Conservation (phyloP, 2,113 vertebrate species). For the Pantherophis guttatus region DNA sequence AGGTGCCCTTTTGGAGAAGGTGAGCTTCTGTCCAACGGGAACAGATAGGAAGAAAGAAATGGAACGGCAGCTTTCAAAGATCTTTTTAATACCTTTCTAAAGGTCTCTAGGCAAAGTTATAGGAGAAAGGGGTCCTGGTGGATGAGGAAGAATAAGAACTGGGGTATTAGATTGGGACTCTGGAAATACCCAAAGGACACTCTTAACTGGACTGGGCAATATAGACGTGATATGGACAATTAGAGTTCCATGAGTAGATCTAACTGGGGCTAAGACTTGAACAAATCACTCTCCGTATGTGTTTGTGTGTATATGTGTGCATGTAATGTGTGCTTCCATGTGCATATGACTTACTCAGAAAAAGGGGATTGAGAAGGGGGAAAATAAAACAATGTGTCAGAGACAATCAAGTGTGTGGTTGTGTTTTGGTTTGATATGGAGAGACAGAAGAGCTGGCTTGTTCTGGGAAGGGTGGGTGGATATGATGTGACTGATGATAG, state of each 20-base stretch:
- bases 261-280: not conserved
- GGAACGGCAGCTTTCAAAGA: not conserved
- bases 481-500: not conserved
- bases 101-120: not conserved
- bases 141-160: not conserved
- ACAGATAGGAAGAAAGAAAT: not conserved
- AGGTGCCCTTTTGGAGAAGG: conserved; percentile 13
- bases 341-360: not conserved
- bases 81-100: not conserved
- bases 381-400: not conserved
- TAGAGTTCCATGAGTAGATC: not conserved
- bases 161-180: not conserved
- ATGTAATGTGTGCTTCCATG: not conserved
- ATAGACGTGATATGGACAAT: not conserved
- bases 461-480: not conserved
- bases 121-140: not conserved
- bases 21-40: conserved; percentile 14
- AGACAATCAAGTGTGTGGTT: not conserved
- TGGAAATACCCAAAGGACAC: not conserved
- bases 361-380: not conserved
- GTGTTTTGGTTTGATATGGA: conserved; percentile 3
- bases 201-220: not conserved
- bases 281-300: not conserved
- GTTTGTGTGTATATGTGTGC: not conserved
- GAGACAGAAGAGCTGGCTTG: not conserved